phyloP scores from a whole-genome alignment of 2,888 invertebrate species.

The Diachrysia chrysitis region DNA sequence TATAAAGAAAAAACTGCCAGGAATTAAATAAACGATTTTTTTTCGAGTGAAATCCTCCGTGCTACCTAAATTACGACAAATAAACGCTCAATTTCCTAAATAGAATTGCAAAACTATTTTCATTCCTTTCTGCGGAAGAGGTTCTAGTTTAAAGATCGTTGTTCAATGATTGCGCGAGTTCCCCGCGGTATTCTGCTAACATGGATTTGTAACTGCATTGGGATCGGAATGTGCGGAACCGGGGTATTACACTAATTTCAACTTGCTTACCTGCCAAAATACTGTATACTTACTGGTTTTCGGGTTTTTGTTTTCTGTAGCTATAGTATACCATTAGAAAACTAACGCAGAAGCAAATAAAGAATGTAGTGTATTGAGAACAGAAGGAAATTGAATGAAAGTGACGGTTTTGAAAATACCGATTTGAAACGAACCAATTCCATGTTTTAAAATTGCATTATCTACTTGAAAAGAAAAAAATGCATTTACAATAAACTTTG shows the following conservation, averaged over 20 bases:
- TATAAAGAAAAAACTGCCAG: no score
- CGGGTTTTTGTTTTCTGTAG: neutral
- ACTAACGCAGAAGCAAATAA: no score
- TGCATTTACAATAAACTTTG: no score
- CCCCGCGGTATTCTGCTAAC: slow-evolving; percentile 17
- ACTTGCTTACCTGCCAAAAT: slow-evolving; percentile 3
- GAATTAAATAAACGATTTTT: no score
- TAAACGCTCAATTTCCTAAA: neutral
- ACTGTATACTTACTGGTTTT: neutral
- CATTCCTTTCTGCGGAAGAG: slow-evolving; percentile 7
- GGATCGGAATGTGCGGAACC: slow-evolving; percentile 1
- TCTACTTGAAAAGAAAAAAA: no score
- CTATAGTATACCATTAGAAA: neutral
- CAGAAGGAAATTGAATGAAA: no score
- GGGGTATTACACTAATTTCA: neutral
- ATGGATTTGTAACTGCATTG: slow-evolving; percentile 24
- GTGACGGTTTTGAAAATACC: no score
- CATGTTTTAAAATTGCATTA: no score
- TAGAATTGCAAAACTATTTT: slow-evolving; percentile 2
- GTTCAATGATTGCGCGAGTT: slow-evolving; percentile 39
- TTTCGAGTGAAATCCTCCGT: no score
- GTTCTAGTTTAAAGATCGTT: slow-evolving; percentile 22
- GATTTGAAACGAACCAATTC: no score
- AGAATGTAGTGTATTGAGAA: no score
- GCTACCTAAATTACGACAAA: neutral